These are phyloP conservation scores for Anas acuta DNA, from an alignment of 2,797 vertebrate genomes.

Conservation along the genomic window DNA sequence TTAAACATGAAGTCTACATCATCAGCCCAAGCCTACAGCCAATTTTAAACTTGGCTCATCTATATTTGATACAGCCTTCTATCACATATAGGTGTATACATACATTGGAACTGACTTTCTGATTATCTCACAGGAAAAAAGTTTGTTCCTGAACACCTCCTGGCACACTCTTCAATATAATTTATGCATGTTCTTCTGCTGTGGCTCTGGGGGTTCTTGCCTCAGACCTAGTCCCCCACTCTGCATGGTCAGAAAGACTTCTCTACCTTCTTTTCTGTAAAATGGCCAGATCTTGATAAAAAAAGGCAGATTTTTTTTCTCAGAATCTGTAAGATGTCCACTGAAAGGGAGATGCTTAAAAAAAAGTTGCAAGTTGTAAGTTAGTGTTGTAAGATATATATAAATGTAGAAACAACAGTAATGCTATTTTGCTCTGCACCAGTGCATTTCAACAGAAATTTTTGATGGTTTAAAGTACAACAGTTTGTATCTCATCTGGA, in stretches of 20 bases:
- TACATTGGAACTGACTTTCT: not conserved
- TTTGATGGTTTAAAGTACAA: not conserved
- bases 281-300: not conserved
- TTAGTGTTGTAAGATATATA: not conserved
- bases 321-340: not conserved
- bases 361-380: not conserved
- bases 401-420: not conserved
- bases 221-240: not conserved
- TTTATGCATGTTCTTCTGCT: fast-evolving
- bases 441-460: not conserved
- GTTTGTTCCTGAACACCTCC: not conserved
- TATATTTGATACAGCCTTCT: not conserved
- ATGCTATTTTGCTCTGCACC: not conserved
- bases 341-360: not conserved
- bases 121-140: not conserved
- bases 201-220: not conserved
- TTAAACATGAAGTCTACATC: not conserved
- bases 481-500: not conserved
- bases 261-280: not conserved
- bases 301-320: not conserved
- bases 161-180: not conserved
- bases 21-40: not conserved
- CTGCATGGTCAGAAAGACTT: not conserved
- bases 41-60: not conserved
- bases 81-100: not conserved